Conservation (phyloP, 1,140 invertebrate species). For the Aphaenogaster floridana region DNA sequence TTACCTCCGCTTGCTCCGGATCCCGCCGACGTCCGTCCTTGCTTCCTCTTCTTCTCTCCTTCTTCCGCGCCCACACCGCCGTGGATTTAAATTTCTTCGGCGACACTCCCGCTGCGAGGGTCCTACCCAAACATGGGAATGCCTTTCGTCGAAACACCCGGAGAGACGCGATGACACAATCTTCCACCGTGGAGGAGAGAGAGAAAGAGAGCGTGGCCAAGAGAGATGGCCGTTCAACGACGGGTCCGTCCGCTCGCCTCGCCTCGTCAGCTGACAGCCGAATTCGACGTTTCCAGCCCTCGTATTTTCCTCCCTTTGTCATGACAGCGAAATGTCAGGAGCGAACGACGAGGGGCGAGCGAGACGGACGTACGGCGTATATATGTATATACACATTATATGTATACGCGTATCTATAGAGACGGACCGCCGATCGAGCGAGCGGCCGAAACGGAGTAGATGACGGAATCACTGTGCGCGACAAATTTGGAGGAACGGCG, state of each 20-base stretch:
- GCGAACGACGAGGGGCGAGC: background rate
- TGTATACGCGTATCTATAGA: constrained; percentile 47
- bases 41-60: background rate
- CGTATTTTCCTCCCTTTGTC: constrained; percentile 20
- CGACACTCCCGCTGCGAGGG: constrained; percentile 10
- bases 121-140: constrained; percentile 70
- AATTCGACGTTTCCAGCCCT: constrained; percentile 33
- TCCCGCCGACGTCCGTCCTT: background rate
- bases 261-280: background rate
- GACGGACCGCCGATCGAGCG: constrained; percentile 7
- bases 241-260: background rate
- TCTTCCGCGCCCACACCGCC: background rate
- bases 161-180: constrained; percentile 63
- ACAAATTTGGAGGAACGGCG: background rate
- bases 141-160: constrained; percentile 24
- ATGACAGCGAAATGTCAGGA: constrained; percentile 6
- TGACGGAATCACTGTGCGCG: constrained; percentile 2
- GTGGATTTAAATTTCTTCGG: constrained; percentile 1
- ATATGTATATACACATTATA: background rate
- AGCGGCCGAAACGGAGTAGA: background rate
- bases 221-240: constrained; percentile 18
- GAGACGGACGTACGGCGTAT: background rate
- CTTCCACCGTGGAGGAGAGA: background rate
- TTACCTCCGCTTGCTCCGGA: constrained; percentile 25
- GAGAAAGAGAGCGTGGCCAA: background rate